Evolutionary conservation across 2,888 invertebrate genomes (phyloP).

Genomic region (Sarcophaga carnaria): DNA sequence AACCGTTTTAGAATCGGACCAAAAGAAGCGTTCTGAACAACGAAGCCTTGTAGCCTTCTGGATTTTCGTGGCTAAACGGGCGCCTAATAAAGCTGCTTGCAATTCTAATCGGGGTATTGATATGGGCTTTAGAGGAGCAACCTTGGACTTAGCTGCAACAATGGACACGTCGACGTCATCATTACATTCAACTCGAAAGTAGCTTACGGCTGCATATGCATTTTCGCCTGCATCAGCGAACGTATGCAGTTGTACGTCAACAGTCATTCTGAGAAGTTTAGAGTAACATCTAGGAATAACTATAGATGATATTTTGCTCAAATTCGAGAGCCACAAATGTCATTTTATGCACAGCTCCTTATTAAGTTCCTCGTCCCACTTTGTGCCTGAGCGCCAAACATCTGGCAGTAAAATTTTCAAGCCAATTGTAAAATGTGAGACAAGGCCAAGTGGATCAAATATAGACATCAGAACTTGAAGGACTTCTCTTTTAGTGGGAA

Average conservation of each 20-base stretch:
- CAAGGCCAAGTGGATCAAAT: slow-evolving; percentile 25
- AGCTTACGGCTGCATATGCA: slow-evolving; percentile 51
- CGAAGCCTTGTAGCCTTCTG: neutral
- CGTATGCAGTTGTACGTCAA: slow-evolving; percentile 43
- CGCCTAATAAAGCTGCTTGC: neutral
- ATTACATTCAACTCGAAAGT: slow-evolving; percentile 7
- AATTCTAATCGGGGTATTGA: neutral
- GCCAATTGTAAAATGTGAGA: neutral
- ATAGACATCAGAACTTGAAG: slow-evolving; percentile 29
- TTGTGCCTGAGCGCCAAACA: slow-evolving; percentile 23
- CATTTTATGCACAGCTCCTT: neutral
- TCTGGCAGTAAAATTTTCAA: slow-evolving; percentile 30
- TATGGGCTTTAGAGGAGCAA: neutral
- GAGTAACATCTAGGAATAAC: slow-evolving; percentile 32
- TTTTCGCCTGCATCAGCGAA: slow-evolving; percentile 48
- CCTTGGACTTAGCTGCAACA: neutral
- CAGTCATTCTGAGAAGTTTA: neutral
- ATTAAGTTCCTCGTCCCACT: slow-evolving; percentile 15
- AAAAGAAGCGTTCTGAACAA: slow-evolving; percentile 8
- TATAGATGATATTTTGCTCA: neutral
- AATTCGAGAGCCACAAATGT: neutral
- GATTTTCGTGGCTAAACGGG: slow-evolving; percentile 9
- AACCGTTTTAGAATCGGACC: neutral
- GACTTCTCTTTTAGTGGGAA: slow-evolving; percentile 22
- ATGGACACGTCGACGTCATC: neutral